A percentile compares a stretch with the other conserved stretches of the same genome.
phyloP scores from a whole-genome alignment of 2,113 vertebrate species.

The Heterotilapia buettikoferi region DNA sequence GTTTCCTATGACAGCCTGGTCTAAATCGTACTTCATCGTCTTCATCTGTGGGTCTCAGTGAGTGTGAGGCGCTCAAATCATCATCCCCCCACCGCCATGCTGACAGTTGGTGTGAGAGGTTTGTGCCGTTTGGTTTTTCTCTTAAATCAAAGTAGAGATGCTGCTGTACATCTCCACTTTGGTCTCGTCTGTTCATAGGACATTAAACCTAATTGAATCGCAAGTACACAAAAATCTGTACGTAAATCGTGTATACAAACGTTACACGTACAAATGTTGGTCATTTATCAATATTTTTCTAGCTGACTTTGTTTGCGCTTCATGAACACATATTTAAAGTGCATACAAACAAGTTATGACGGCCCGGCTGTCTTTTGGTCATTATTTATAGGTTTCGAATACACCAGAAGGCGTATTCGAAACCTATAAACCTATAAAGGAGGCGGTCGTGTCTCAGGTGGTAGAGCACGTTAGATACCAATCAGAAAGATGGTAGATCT shows the following conservation, averaged over 20 bases:
- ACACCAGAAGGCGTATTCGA: background rate
- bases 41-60: background rate
- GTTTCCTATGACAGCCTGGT: background rate
- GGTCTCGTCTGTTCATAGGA: background rate
- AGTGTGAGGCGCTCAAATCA: background rate
- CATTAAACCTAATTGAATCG: accelerated
- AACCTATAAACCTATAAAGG: too few relatives aligned
- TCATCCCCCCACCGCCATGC: accelerated
- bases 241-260: background rate
- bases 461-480: background rate
- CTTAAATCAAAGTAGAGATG: background rate
- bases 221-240: accelerated
- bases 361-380: background rate
- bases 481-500: background rate
- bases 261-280: background rate
- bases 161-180: background rate
- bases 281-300: background rate
- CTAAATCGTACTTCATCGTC: background rate
- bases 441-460: background rate
- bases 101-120: background rate
- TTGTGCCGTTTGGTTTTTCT: background rate
- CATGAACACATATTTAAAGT: background rate
- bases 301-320: background rate
- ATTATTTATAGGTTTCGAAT: background rate
- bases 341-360: background rate